phyloP scores from a whole-genome alignment of 2,797 vertebrate genomes.

The Centropyge bicolor region DNA sequence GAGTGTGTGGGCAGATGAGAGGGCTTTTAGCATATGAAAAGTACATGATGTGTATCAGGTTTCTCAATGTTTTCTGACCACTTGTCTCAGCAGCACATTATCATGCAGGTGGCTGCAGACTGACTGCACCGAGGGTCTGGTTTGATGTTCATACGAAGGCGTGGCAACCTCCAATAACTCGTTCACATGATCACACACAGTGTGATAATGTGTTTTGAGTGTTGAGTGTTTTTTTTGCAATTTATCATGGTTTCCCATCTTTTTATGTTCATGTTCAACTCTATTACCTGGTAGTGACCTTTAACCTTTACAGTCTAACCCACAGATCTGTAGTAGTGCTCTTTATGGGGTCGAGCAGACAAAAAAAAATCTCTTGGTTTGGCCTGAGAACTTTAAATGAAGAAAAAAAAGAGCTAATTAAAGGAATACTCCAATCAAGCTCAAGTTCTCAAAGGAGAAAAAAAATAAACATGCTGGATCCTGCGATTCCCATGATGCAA shows the following conservation, averaged over 20 bases:
- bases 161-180: neutral
- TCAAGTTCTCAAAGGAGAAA: neutral
- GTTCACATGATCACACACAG: neutral
- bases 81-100: neutral
- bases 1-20: conserved; percentile 54
- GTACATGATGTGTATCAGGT: conserved; percentile 2
- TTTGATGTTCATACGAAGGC: neutral
- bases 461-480: neutral
- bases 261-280: neutral
- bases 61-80: conserved; percentile 22
- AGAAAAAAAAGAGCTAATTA: neutral
- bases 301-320: conserved; percentile 16
- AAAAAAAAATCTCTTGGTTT: too few species aligned
- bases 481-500: neutral
- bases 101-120: neutral
- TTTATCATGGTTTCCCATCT: conserved; percentile 32
- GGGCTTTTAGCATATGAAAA: conserved; percentile 28
- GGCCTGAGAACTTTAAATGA: neutral
- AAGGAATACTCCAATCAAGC: neutral
- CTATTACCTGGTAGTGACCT: neutral
- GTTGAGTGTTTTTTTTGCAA: conserved; percentile 23
- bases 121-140: neutral
- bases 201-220: too few species aligned
- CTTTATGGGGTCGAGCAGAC: neutral
- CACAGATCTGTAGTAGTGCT: neutral